Base-by-base conservation (phyloP, 2,888 invertebrate genomes). In the Merodon equestris region DNA sequence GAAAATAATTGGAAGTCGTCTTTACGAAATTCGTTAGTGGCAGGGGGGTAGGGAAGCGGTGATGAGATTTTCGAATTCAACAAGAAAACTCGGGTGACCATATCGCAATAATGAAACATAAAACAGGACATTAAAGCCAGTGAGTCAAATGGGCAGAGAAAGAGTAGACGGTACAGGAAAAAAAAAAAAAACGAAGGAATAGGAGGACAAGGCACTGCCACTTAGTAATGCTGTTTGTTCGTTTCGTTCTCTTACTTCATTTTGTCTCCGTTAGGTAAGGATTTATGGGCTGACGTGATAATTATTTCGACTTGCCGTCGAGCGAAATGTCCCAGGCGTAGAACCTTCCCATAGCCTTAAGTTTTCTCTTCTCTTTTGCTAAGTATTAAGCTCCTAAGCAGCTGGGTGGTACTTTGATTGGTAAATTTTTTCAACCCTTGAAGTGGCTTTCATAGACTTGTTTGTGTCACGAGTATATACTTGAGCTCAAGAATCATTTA, bases 1-100 rank as follows among this genome's bases (percentile, higher is more conserved):
- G 66, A 76, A 76, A 66, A 66, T 76, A 72, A 72, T 72, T 76
- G 72, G 56, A 71, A 72, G 50, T 27, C 42, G 50, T 64, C 50
- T 45, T 57, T 40, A 40, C 45, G 36, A 40, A 42, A 34, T 10
- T 12, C 42, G 14, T 14, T 5, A n/a, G 10, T n/a, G 34, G 10
- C 5, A 14, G 10, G 27, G 27, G 1, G 27, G 15, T 34, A n/a
- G 10, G 13, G 40, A 12, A 15, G 5, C n/a, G 9, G 14, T 18
- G 18, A 36, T 5, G 40, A 9, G n/a, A 48, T 56, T 60, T 61
- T 56, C 54, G 19, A 56, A 14, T n/a, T n/a, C n/a, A n/a, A n/a
- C n/a, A 48, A 48, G 36, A 58, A 54, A 57, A 63, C 61, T 34
- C 61, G 61, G 70, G 54, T 71, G 61, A 71, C 70, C 70, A 71